phyloP scores from a whole-genome alignment of 2,113 vertebrate genomes.

The Corvus cornix region DNA sequence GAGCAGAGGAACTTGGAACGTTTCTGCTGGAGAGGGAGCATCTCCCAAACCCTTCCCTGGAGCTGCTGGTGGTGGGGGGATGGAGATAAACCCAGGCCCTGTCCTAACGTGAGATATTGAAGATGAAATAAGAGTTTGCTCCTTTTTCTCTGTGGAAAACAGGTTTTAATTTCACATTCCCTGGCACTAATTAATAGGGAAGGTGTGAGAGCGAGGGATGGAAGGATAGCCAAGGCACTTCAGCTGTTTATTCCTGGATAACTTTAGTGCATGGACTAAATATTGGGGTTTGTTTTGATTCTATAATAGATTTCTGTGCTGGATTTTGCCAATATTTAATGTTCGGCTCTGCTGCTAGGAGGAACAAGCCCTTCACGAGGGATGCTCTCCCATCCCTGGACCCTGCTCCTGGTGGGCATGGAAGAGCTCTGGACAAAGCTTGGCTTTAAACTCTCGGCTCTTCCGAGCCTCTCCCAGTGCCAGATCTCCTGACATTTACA shows the following conservation, averaged over 20 bases:
- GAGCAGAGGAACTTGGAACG: not conserved
- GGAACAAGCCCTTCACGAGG: not conserved
- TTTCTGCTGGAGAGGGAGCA: not conserved
- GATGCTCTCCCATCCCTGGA: not conserved
- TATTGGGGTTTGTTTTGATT: not conserved
- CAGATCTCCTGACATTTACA: not conserved
- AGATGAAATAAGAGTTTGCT: not conserved
- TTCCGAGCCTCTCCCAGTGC: not conserved
- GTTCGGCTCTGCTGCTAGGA: not conserved
- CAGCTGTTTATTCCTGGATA: not conserved
- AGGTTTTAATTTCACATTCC: not conserved
- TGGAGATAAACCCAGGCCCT: not conserved
- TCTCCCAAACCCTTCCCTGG: not conserved
- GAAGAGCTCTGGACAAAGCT: not conserved
- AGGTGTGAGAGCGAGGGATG: not conserved
- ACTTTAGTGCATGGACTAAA: not conserved
- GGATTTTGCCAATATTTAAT: not conserved
- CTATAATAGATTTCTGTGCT: not conserved
- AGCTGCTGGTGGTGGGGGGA: not conserved
- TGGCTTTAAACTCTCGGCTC: accelerated
- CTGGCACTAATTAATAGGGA: not conserved
- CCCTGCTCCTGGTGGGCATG: accelerated
- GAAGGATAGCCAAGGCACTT: not conserved
- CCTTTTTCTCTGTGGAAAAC: not conserved
- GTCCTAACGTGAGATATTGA: not conserved